These are phyloP conservation scores for Alcedo quadribrachys DNA, from an alignment of 2,797 vertebrate species.

Conservation along the genomic window DNA sequence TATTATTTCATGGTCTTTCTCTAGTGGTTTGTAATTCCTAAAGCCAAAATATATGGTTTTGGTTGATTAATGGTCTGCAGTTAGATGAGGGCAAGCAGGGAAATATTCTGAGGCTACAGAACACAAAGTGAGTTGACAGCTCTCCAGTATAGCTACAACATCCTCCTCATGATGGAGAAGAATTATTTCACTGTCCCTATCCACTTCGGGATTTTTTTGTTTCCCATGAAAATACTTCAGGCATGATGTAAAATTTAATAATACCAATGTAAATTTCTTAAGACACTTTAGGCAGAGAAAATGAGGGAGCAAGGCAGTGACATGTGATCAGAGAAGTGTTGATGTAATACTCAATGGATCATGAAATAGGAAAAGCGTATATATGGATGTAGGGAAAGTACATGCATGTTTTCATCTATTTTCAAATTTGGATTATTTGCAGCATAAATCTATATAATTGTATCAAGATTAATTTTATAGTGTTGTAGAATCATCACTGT, in stretches of 20 bases:
- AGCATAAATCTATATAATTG: background rate
- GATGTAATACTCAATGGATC: background rate
- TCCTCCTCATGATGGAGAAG: background rate
- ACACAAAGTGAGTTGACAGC: background rate
- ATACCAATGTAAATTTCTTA: background rate
- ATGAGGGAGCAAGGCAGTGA: background rate
- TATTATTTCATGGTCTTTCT: slow-evolving; percentile 19
- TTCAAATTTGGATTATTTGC: background rate
- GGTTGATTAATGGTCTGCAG: background rate
- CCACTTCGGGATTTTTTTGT: background rate
- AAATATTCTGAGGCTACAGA: slow-evolving; percentile 14
- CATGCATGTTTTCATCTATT: background rate
- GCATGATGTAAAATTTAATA: background rate
- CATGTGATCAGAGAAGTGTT: background rate
- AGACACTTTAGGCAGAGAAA: background rate
- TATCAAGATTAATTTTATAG: background rate
- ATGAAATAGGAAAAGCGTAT: background rate
- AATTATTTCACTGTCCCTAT: background rate
- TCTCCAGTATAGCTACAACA: background rate
- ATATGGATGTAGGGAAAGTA: background rate
- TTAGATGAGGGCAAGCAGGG: background rate
- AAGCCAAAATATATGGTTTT: background rate
- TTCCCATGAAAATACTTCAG: background rate
- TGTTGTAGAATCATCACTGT: background rate
- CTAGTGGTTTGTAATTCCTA: background rate